Base-by-base conservation (phyloP, 1,140 invertebrate species). In the Zaprionus camerounensis region DNA sequence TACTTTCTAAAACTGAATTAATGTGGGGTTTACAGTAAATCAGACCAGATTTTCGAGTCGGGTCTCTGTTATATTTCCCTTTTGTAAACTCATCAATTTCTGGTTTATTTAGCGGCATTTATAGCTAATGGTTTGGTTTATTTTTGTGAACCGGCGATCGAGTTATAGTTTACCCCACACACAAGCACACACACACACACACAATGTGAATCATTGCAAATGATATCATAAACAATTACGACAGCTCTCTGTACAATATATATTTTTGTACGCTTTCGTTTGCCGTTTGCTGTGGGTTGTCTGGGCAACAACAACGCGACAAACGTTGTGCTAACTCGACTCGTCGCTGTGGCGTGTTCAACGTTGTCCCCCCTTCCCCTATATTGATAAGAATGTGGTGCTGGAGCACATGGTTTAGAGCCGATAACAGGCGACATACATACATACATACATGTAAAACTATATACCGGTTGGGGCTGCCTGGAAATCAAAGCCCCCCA, bases 191-290 rank as follows among this genome's bases (percentile, higher is more conserved):
- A 12, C 12, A 36, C 34, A 36, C 34, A 38, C 13, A 46, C n/a
- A 46, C 41, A 17, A 46, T 41, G 58, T 84, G 82, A 84, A 78
- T 84, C 82, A 84, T 84, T n/a, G 58, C 65, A 66, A 81, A 81
- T 84, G 82, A 84, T 84, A 84, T 84, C 81, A 84, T 84, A 69
- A 78, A 68, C 78, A 84, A 84, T 84, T 84, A 84, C 81, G 81
- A 55, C 70, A 76, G 57, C 38, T 13, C 17, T 53, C 13, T 46
- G 17, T 57, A 22, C 59, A 11, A 20, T 57, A 5, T 24, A 31
- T 61, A 20, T 34, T 61, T n/a, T 67, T 5, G 17, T 34, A 46
- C 28, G 13, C 17, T 31, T 62, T 15, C 15, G 9, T 44, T 31
- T 31, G 20, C 22, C 53, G 53, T 41, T 56, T 53, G 46, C 28